phyloP scores from a whole-genome alignment of 2,113 vertebrate species.

The Varanus salvator region DNA sequence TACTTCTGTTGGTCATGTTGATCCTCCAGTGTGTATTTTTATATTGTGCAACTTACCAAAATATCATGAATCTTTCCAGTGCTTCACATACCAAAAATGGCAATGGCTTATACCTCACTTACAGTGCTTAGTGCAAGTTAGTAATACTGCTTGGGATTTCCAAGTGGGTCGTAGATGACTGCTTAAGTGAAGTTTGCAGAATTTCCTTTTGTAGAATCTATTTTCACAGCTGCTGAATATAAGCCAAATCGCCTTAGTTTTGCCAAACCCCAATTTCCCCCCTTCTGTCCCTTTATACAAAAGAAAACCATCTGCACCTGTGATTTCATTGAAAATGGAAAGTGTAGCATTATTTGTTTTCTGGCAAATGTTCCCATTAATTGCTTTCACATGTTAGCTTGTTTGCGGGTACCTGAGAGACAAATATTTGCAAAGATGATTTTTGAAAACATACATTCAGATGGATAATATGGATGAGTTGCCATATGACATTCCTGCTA shows the following conservation, averaged over 20 bases:
- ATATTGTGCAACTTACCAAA: neutral
- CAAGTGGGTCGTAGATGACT: neutral
- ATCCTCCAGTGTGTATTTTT: neutral
- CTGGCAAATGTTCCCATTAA: slow-evolving; percentile 68
- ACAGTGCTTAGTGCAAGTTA: neutral
- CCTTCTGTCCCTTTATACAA: neutral
- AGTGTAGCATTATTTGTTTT: slow-evolving; percentile 65
- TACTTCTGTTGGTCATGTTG: neutral
- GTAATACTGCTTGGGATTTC: neutral
- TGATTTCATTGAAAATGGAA: slow-evolving; percentile 65
- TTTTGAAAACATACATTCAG: slow-evolving; percentile 46
- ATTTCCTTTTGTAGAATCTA: neutral
- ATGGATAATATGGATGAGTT: slow-evolving; percentile 62
- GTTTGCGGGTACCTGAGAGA: slow-evolving; percentile 64
- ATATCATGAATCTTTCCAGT: neutral
- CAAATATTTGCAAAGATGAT: slow-evolving; percentile 30
- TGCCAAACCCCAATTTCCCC: neutral
- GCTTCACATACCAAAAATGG: neutral
- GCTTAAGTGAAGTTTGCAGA: neutral
- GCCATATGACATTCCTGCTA: slow-evolving; percentile 59
- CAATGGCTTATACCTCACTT: neutral
- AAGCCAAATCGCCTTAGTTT: neutral
- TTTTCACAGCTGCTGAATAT: neutral
- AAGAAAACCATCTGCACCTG: slow-evolving; percentile 43
- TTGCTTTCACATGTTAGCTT: slow-evolving; percentile 67